Conservation (phyloP, 1,140 invertebrate genomes). For the Acyrthosiphon pisum region DNA sequence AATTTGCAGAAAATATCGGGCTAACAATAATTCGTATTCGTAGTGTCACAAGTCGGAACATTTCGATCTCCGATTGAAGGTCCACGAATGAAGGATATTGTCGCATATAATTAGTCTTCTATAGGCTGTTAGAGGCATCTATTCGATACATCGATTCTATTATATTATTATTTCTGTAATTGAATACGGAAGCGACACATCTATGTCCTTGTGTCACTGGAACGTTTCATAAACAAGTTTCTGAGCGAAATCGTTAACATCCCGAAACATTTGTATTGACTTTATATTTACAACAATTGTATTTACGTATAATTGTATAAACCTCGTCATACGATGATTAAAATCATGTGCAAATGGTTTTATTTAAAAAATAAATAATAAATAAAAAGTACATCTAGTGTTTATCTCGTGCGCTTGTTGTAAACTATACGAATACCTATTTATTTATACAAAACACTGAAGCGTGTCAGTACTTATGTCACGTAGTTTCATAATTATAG, state of each 20-base stretch:
- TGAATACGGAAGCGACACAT: no score
- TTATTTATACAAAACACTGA: not conserved
- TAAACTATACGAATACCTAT: not conserved
- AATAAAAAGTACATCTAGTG: not conserved
- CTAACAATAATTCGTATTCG: not conserved
- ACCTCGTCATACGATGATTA: not conserved
- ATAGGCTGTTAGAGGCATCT: not conserved
- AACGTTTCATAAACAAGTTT: constrained; percentile 11
- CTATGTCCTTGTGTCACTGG: not conserved
- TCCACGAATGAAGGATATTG: not conserved
- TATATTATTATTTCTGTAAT: no score
- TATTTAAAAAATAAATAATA: no score
- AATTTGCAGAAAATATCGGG: not conserved
- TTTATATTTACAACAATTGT: not conserved
- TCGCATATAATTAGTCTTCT: not conserved
- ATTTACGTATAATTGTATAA: no score
- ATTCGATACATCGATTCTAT: not conserved
- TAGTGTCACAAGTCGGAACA: not conserved
- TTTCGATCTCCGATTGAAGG: not conserved
- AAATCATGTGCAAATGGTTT: not conserved
- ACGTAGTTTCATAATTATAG: not conserved
- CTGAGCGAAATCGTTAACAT: not conserved
- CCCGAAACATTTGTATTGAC: not conserved
- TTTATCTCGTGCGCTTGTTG: not conserved
- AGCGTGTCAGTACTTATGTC: no score